A percentile compares a stretch with the other conserved stretches of the same genome.
phyloP scores from a whole-genome alignment of 2,797 vertebrate genomes.

The Tadarida brasiliensis region DNA sequence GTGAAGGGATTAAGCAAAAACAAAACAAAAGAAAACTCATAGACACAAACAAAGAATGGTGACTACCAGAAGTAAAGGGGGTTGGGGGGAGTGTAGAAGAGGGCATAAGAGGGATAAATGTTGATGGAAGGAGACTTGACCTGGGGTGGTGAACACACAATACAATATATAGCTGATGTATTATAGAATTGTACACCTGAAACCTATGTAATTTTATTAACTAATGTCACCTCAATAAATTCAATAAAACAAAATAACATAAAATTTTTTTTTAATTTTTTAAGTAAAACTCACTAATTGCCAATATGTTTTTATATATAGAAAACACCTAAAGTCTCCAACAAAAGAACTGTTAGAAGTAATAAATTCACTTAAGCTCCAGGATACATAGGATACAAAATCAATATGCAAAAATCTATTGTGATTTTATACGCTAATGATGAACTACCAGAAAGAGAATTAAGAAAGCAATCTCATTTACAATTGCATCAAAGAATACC shows the following conservation, averaged over 20 bases:
- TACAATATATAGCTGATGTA: background rate
- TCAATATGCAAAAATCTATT: background rate
- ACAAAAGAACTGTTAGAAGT: background rate
- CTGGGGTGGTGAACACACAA: background rate
- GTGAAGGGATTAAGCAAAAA: background rate
- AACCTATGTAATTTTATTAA: background rate
- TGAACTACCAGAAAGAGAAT: background rate
- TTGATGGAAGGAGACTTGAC: background rate
- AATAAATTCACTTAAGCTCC: background rate
- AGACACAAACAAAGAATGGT: background rate
- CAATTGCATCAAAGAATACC: background rate
- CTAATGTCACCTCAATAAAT: background rate
- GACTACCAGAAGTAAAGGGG: background rate
- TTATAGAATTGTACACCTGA: background rate
- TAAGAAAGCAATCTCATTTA: background rate
- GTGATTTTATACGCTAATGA: background rate
- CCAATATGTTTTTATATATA: background rate
- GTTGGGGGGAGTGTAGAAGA: background rate
- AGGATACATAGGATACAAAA: background rate
- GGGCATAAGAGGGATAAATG: background rate
- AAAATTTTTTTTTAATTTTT: background rate
- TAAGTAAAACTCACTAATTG: background rate
- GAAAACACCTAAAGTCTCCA: background rate
- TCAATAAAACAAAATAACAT: background rate
- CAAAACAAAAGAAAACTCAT: background rate